phyloP scores from a whole-genome alignment of 2,888 invertebrate genomes.

The Scaptomyza cyrtandrae region DNA sequence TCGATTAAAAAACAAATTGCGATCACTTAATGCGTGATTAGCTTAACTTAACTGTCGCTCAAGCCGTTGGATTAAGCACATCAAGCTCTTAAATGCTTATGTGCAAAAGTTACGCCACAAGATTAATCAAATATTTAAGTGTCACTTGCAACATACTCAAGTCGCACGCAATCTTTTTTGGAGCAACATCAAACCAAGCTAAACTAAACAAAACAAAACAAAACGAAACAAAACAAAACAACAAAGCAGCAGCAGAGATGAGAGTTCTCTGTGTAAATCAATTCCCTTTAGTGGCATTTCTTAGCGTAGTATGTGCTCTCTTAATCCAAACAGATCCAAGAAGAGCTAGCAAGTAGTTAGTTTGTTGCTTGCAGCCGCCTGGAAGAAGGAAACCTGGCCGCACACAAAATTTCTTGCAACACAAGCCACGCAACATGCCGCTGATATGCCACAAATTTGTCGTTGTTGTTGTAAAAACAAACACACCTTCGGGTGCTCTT shows the following conservation, averaged over 20 bases:
- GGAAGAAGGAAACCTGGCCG: conserved; percentile 17
- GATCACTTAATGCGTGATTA: too few species aligned
- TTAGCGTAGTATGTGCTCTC: conserved; percentile 48
- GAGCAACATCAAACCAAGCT: not conserved
- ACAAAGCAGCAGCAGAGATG: conserved; percentile 8
- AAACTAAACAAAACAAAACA: not conserved
- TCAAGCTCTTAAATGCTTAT: not conserved
- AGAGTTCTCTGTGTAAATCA: conserved; percentile 70
- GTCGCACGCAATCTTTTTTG: not conserved
- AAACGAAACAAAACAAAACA: conserved; percentile 1
- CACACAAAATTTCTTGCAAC: conserved; percentile 35
- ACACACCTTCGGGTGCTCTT: conserved; percentile 79
- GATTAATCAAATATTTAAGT: conserved; percentile 32
- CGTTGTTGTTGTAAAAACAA: conserved; percentile 70
- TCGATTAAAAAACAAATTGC: too few species aligned
- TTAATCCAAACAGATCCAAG: conserved; percentile 37
- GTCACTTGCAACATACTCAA: conserved; percentile 11
- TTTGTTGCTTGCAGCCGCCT: not conserved
- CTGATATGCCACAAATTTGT: conserved; percentile 77
- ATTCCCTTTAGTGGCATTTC: conserved; percentile 78
- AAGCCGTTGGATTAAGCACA: not conserved
- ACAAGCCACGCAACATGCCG: conserved; percentile 69
- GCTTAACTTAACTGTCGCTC: too few species aligned
- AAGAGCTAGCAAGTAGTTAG: conserved; percentile 1
- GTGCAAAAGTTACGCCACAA: conserved; percentile 1